Evolutionary conservation across 2,888 invertebrate species (phyloP).

Genomic region (Drosophila sordidula): DNA sequence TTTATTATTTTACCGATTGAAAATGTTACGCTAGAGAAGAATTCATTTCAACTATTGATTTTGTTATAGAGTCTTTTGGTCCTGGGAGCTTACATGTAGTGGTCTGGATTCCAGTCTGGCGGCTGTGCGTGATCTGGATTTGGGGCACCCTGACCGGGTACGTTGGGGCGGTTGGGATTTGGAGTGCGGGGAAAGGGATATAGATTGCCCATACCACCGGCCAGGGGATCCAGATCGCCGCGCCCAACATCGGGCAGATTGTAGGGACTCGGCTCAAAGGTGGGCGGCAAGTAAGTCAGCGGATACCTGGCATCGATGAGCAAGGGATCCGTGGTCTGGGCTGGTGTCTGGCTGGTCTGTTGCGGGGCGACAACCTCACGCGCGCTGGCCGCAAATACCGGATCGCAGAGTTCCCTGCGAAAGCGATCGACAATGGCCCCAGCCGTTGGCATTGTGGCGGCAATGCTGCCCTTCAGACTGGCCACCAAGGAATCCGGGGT

Average conservation of each 20-base stretch:
- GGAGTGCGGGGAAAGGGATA: slow-evolving; percentile 55
- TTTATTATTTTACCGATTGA: too few species aligned
- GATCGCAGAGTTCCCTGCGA: slow-evolving; percentile 88
- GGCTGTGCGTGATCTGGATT: slow-evolving; percentile 90
- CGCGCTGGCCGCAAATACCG: slow-evolving; percentile 82
- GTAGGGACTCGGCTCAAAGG: slow-evolving; percentile 51
- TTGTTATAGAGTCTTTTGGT: background rate
- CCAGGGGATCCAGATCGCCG: slow-evolving; percentile 92
- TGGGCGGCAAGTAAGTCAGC: slow-evolving; percentile 24
- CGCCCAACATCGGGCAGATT: slow-evolving; percentile 87
- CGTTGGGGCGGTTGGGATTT: slow-evolving; percentile 87
- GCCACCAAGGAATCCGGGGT: slow-evolving; percentile 87
- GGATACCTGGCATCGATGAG: slow-evolving; percentile 62
- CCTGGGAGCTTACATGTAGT: slow-evolving; percentile 61
- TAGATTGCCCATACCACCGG: slow-evolving; percentile 81
- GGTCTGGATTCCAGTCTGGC: slow-evolving; percentile 86
- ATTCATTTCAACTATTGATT: slow-evolving; percentile 3
- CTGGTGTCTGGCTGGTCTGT: slow-evolving; percentile 5
- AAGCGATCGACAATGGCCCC: slow-evolving; percentile 88
- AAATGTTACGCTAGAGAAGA: background rate
- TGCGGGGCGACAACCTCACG: slow-evolving; percentile 75
- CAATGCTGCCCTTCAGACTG: slow-evolving; percentile 87
- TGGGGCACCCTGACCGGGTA: slow-evolving; percentile 80
- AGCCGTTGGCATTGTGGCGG: slow-evolving; percentile 88
- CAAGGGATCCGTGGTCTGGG: slow-evolving; percentile 57